Evolutionary conservation across 2,888 invertebrate genomes (phyloP).

Genomic region (Ctenicera cuprea): DNA sequence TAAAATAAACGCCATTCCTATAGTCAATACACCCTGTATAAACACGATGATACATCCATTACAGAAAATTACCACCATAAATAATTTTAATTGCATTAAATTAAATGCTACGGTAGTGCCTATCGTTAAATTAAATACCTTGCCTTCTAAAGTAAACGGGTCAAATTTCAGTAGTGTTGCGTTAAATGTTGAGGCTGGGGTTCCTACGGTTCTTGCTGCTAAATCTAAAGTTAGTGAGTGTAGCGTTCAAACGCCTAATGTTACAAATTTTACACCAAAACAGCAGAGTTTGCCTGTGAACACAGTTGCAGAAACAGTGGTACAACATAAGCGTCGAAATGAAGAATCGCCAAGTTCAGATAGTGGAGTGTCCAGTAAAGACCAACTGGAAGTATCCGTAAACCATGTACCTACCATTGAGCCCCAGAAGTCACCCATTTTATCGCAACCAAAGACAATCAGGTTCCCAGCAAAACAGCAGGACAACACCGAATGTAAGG

Average conservation of each 20-base stretch:
- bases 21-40: slow-evolving; percentile 68
- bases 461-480: slow-evolving; percentile 82
- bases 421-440: slow-evolving; percentile 82
- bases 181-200: slow-evolving; percentile 68
- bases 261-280: slow-evolving; percentile 49
- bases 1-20: slow-evolving; percentile 67
- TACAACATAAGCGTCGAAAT: slow-evolving; percentile 54
- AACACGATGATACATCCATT: slow-evolving; percentile 68
- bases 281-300: slow-evolving; percentile 37
- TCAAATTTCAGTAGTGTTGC: slow-evolving; percentile 58
- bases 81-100: slow-evolving; percentile 71
- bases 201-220: slow-evolving; percentile 69
- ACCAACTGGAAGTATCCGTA: slow-evolving; percentile 66
- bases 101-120: slow-evolving; percentile 72
- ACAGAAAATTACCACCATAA: slow-evolving; percentile 68
- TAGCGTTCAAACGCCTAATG: slow-evolving; percentile 37
- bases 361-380: slow-evolving; percentile 67
- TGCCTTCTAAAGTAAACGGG: slow-evolving; percentile 60
- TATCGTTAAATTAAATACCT: slow-evolving; percentile 71
- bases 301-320: slow-evolving; percentile 73
- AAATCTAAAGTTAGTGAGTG: slow-evolving; percentile 63
- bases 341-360: slow-evolving; percentile 65
- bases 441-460: slow-evolving; percentile 88
- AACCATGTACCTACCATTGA: slow-evolving; percentile 62
- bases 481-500: slow-evolving; percentile 65